These are phyloP conservation scores for Deilephila elpenor DNA, from an alignment of 2,888 invertebrate species.

Conservation along the genomic window DNA sequence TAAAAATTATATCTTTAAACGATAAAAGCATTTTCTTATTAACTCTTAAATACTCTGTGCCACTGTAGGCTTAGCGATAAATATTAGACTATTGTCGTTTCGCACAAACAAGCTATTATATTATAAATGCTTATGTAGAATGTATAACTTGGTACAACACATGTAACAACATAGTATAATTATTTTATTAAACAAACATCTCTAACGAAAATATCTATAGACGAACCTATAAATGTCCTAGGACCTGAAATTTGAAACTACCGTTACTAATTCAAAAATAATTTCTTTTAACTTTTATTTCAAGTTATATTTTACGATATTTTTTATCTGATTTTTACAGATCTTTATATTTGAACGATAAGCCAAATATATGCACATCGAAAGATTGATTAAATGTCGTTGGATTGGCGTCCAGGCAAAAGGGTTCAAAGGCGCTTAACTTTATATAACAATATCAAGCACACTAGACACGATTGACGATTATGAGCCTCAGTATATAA, in stretches of 20 bases:
- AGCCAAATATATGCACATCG: neutral
- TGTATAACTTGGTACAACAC: constrained; percentile 15
- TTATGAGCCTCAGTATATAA: constrained; percentile 15
- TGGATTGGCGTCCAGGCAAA: neutral
- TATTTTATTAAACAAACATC: constrained; percentile 7
- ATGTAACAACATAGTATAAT: constrained; percentile 20
- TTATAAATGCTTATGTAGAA: constrained; percentile 20
- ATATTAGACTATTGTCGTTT: constrained; percentile 60
- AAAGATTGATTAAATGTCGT: neutral
- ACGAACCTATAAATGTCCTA: constrained; percentile 13
- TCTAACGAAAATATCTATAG: neutral
- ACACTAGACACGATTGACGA: neutral
- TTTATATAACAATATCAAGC: neutral
- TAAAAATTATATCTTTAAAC: constrained; percentile 10
- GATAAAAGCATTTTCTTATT: constrained; percentile 33
- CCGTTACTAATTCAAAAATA: constrained; percentile 4
- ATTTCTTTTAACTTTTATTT: neutral
- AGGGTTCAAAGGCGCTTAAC: neutral
- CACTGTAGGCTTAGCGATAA: constrained; percentile 43
- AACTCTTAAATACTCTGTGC: constrained; percentile 45
- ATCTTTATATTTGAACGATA: neutral
- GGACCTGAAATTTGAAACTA: neutral
- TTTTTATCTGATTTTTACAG: neutral
- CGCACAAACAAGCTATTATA: constrained; percentile 47
- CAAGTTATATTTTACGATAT: neutral